phyloP scores from a whole-genome alignment of 2,113 vertebrate species.

The Verasper variegatus region DNA sequence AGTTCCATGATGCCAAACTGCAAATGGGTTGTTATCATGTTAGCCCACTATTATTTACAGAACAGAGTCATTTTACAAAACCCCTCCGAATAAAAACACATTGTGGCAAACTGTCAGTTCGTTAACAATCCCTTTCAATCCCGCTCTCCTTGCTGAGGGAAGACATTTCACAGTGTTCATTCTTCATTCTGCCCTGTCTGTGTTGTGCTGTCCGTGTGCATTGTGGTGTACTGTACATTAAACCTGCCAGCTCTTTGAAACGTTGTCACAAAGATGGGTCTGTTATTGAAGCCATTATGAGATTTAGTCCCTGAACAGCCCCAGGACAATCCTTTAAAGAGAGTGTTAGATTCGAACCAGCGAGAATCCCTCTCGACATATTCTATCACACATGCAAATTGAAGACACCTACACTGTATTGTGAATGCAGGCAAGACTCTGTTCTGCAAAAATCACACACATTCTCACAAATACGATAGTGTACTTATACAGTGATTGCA shows the following conservation, averaged over 20 bases:
- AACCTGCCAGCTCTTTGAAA: conserved; percentile 58
- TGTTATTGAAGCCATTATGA: conserved; percentile 64
- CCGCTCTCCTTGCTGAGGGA: not conserved
- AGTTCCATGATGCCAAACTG: too few relatives aligned
- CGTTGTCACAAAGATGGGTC: conserved; percentile 54
- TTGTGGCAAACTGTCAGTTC: not conserved
- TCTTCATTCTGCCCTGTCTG: conserved; percentile 15
- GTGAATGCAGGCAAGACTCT: too few relatives aligned
- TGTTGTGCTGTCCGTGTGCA: conserved; percentile 36
- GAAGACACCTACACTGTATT: too few relatives aligned
- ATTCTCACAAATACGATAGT: too few relatives aligned
- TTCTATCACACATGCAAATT: too few relatives aligned
- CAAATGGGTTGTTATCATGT: not conserved
- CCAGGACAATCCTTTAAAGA: conserved; percentile 54
- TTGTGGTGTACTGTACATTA: conserved; percentile 49
- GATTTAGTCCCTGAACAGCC: conserved; percentile 53
- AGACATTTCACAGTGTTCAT: conserved; percentile 14
- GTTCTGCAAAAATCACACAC: too few relatives aligned
- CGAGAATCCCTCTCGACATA: too few relatives aligned
- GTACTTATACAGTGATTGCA: not conserved
- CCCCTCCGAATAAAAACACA: not conserved
- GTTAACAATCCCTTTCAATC: not conserved
- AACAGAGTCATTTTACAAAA: not conserved
- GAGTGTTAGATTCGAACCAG: not conserved
- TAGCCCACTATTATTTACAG: not conserved